A percentile compares a stretch with the other conserved stretches of the same genome.
Evolutionary conservation across 2,888 invertebrate species (phyloP).

Genomic region (Tenodera sinensis): DNA sequence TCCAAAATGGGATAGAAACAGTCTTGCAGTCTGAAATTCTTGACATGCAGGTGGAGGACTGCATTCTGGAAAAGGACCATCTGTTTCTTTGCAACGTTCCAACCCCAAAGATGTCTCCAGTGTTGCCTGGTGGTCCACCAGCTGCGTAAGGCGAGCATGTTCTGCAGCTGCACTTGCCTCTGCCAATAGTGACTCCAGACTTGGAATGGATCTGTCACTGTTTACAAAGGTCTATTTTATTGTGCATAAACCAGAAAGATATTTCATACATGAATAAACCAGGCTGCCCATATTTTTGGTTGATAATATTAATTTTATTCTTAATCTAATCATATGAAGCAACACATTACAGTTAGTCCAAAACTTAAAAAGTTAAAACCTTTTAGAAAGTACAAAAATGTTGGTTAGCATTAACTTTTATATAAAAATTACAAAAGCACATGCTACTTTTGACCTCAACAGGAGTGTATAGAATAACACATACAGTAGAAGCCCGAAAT

Average conservation of each 20-base stretch:
- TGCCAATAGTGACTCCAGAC: slow-evolving; percentile 71
- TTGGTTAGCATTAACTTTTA: too few relatives aligned
- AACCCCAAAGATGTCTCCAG: slow-evolving; percentile 41
- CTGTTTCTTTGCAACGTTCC: background rate
- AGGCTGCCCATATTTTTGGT: too few relatives aligned
- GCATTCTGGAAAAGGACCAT: slow-evolving; percentile 56
- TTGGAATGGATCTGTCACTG: slow-evolving; percentile 88
- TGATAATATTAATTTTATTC: too few relatives aligned
- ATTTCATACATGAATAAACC: too few relatives aligned
- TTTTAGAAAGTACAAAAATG: too few relatives aligned
- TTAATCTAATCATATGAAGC: too few relatives aligned
- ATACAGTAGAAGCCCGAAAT: too few relatives aligned
- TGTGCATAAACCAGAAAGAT: background rate
- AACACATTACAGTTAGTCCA: too few relatives aligned
- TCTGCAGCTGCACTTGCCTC: slow-evolving; percentile 52
- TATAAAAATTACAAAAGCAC: too few relatives aligned
- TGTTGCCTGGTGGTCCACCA: slow-evolving; percentile 67
- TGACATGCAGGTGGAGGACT: slow-evolving; percentile 77
- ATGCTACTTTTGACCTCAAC: too few relatives aligned
- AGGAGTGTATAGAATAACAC: too few relatives aligned
- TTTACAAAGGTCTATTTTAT: background rate
- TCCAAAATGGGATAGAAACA: slow-evolving; percentile 95
- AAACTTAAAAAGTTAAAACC: too few relatives aligned
- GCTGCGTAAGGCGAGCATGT: slow-evolving; percentile 65
- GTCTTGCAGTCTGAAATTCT: slow-evolving; percentile 91